A percentile compares a stretch with the other conserved stretches of the same genome.
phyloP scores from a whole-genome alignment of 2,113 vertebrate species.

The Phaethon lepturus region DNA sequence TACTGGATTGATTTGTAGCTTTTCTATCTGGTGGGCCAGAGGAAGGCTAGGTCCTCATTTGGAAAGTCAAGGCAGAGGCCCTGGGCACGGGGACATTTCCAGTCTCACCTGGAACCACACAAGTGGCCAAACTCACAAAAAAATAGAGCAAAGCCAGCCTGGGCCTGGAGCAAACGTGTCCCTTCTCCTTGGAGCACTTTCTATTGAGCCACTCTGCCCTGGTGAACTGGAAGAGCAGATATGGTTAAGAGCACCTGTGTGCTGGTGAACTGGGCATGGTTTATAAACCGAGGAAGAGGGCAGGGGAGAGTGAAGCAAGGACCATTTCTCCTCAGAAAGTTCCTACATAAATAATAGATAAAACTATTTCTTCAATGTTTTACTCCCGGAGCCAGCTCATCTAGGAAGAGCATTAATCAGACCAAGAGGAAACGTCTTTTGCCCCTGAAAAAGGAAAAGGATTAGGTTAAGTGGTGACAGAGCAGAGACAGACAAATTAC shows the following conservation, averaged over 20 bases:
- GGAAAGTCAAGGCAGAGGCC: not conserved
- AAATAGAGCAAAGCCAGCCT: not conserved
- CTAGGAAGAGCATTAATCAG: constrained; percentile 27
- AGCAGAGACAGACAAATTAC: not conserved
- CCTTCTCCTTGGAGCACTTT: not conserved
- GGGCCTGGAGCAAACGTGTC: not conserved
- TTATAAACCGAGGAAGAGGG: not conserved
- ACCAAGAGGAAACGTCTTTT: constrained; percentile 19
- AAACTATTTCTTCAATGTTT: not conserved
- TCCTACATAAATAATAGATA: constrained; percentile 8
- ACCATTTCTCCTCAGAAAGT: not conserved
- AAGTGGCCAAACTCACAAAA: not conserved
- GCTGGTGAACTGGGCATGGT: not conserved
- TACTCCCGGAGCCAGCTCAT: constrained; percentile 2
- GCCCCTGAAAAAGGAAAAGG: constrained; percentile 26
- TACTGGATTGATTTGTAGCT: not conserved
- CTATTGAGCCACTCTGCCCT: not conserved
- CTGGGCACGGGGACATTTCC: fast-evolving
- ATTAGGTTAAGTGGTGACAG: constrained; percentile 14
- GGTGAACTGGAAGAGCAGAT: not conserved
- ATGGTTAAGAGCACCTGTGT: not conserved
- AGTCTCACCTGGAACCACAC: not conserved
- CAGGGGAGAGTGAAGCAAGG: not conserved
- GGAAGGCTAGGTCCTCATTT: not conserved
- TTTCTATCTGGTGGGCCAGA: not conserved